Conservation (phyloP, 2,113 vertebrate genomes). For the Syrmaticus mikado region DNA sequence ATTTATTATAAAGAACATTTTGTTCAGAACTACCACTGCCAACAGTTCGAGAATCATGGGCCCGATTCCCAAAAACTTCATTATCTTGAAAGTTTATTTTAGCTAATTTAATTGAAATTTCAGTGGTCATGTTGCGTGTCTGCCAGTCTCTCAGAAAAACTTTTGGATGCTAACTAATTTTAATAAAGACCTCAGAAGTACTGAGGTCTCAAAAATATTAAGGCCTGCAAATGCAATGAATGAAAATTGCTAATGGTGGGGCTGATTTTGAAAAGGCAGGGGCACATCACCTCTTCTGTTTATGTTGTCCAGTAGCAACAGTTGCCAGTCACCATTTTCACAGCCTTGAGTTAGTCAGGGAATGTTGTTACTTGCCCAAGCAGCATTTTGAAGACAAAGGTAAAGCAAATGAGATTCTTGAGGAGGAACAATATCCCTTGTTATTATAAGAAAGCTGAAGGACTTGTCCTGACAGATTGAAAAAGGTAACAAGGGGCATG, state of each 20-base stretch:
- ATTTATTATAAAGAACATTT: neutral
- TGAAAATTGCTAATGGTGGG: neutral
- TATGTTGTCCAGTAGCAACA: neutral
- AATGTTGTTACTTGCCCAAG: neutral
- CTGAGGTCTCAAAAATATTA: neutral
- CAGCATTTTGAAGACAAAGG: neutral
- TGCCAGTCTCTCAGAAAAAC: neutral
- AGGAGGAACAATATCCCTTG: neutral
- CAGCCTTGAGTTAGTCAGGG: neutral
- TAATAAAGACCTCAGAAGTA: neutral
- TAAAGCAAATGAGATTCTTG: neutral
- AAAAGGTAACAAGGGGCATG: rapidly evolving
- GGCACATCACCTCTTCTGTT: rapidly evolving
- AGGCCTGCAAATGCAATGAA: neutral
- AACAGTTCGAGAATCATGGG: neutral
- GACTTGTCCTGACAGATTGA: neutral
- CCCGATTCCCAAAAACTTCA: neutral
- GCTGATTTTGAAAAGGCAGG: neutral
- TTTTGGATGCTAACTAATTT: neutral
- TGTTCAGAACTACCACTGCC: neutral
- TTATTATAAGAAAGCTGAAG: neutral
- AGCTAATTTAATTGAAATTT: neutral
- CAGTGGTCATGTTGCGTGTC: neutral
- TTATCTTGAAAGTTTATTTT: neutral
- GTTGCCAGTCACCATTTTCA: neutral